Conservation (phyloP, 2,113 vertebrate species). For the Bothrops jararaca region DNA sequence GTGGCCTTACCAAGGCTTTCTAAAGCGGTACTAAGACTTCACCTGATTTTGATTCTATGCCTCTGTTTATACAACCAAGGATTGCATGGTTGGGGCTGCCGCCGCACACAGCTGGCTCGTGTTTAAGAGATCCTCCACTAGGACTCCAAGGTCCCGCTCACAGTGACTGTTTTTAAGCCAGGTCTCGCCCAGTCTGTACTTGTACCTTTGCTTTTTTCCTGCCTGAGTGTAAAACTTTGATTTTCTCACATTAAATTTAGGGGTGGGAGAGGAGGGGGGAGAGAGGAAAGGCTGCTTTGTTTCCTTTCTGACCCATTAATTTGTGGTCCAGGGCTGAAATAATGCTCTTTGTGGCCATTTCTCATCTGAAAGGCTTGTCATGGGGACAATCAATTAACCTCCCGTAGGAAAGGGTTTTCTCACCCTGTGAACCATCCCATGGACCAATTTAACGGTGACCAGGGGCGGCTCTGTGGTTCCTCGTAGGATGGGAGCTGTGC, state of each 20-base stretch:
- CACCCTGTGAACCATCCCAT: conserved; percentile 36
- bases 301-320: background rate
- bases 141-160: background rate
- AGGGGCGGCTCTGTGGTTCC: conserved; percentile 46
- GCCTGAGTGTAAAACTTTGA: background rate
- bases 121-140: background rate
- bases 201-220: background rate
- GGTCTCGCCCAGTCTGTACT: too few species aligned
- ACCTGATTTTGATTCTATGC: background rate
- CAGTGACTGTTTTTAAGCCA: too few species aligned
- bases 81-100: background rate
- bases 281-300: background rate
- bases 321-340: background rate
- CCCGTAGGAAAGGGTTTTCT: conserved; percentile 6
- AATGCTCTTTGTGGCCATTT: conserved; percentile 7
- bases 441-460: background rate
- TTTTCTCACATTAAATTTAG: background rate
- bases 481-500: conserved; percentile 40
- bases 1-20: background rate
- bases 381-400: background rate
- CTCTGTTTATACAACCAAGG: background rate
- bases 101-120: rapidly evolving
- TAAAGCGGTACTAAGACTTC: background rate
- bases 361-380: conserved; percentile 6
- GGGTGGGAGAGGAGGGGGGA: too few species aligned